Evolutionary conservation across 2,113 vertebrate genomes (phyloP).

Genomic region (Sylvia atricapilla): DNA sequence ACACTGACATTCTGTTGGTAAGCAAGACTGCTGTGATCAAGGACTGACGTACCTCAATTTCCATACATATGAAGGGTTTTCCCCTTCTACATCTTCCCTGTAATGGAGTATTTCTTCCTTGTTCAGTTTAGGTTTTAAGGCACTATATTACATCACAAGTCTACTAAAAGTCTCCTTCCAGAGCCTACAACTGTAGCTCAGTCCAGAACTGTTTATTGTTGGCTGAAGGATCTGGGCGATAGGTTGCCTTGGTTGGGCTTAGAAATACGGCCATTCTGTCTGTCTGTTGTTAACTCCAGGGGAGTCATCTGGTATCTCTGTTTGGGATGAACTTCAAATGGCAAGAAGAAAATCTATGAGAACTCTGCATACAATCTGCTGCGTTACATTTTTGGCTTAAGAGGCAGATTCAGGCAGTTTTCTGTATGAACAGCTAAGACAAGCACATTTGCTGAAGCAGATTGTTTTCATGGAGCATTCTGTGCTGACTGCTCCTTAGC

Average conservation of each 20-base stretch:
- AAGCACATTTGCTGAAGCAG: background rate
- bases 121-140: background rate
- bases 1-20: background rate
- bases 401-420: background rate
- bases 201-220: background rate
- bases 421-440: background rate
- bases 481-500: background rate
- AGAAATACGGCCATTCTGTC: rapidly evolving
- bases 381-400: background rate
- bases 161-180: background rate
- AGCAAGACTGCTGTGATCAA: background rate
- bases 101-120: background rate
- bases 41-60: background rate
- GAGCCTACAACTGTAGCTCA: background rate
- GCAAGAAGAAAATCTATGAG: background rate
- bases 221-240: background rate
- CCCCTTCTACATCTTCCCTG: background rate
- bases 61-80: background rate
- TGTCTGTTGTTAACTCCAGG: background rate
- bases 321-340: background rate
- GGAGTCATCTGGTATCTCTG: background rate
- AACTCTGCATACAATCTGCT: background rate
- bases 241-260: background rate
- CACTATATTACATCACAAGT: background rate
- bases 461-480: background rate